Conservation (phyloP, 2,113 vertebrate species). For the Stercorarius parasiticus region DNA sequence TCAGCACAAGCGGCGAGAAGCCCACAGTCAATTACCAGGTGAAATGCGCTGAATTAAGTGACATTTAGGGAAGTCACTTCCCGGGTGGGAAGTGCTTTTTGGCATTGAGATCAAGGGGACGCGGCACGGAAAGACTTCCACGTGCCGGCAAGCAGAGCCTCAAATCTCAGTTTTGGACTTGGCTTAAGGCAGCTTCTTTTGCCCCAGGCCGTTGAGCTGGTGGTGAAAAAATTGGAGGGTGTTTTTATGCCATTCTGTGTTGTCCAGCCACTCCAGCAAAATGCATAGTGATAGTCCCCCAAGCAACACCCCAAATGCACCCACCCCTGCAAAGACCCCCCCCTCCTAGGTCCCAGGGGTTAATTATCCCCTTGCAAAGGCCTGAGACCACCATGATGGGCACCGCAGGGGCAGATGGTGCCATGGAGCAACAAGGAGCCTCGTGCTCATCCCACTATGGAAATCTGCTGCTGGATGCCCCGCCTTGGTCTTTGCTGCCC, state of each 20-base stretch:
- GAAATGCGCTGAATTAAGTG: conserved; percentile 33
- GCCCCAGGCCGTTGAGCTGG: not conserved
- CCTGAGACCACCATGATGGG: not conserved
- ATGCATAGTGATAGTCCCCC: not conserved
- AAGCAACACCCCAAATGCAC: not conserved
- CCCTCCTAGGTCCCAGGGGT: accelerated
- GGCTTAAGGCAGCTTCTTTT: not conserved
- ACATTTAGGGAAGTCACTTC: conserved; percentile 43
- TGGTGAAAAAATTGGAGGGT: not conserved
- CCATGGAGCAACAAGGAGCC: not conserved
- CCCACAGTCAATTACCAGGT: conserved; percentile 31
- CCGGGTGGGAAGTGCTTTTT: not conserved
- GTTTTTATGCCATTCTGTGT: accelerated
- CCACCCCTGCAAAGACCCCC: not conserved
- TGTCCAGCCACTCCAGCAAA: not conserved
- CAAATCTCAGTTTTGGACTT: not conserved
- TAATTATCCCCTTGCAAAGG: not conserved
- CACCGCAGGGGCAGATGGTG: not conserved
- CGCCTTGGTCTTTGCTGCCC: not conserved
- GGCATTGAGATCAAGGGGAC: not conserved
- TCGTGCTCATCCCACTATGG: not conserved
- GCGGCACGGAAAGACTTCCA: not conserved
- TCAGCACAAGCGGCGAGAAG: not conserved
- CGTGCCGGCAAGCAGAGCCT: not conserved
- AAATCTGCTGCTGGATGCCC: not conserved